A percentile compares a stretch with the other conserved stretches of the same genome.
phyloP scores from a whole-genome alignment of 2,888 invertebrate species.

The Diarsia brunnea region DNA sequence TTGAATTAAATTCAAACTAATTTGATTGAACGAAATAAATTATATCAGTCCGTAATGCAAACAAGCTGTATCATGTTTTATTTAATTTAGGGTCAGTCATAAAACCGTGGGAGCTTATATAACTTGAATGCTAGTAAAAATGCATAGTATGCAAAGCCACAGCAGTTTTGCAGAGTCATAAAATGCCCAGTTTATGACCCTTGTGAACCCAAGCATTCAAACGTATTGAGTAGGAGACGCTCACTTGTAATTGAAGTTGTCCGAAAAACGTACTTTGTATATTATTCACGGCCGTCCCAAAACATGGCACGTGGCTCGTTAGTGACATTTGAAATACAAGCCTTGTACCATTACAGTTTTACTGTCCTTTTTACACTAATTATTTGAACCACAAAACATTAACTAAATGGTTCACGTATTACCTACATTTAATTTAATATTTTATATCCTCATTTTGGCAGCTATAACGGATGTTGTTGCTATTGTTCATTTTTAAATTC shows the following conservation, averaged over 20 bases:
- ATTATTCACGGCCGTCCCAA: slow-evolving; percentile 43
- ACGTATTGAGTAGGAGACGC: slow-evolving; percentile 58
- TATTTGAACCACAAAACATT: slow-evolving; percentile 40
- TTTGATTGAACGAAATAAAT: slow-evolving; percentile 49
- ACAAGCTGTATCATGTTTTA: slow-evolving; percentile 33
- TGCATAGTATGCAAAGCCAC: slow-evolving; percentile 66
- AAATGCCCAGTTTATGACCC: slow-evolving; percentile 63
- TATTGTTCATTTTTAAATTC: slow-evolving; percentile 49
- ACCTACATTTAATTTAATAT: slow-evolving; percentile 29
- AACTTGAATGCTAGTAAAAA: slow-evolving; percentile 59
- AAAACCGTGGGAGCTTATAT: slow-evolving; percentile 45
- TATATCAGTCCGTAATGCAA: slow-evolving; percentile 28
- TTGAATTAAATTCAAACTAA: slow-evolving; percentile 48
- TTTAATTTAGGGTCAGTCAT: slow-evolving; percentile 49
- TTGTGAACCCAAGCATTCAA: slow-evolving; percentile 52
- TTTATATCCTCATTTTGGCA: slow-evolving; percentile 30
- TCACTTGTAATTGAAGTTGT: slow-evolving; percentile 60
- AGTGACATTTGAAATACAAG: slow-evolving; percentile 36
- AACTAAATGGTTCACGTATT: slow-evolving; percentile 20
- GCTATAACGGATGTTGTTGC: slow-evolving; percentile 10
- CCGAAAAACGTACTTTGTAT: slow-evolving; percentile 52
- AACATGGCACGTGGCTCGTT: slow-evolving; percentile 35
- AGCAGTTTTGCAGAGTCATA: slow-evolving; percentile 57
- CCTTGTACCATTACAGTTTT: slow-evolving; percentile 16
- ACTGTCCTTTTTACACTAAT: slow-evolving; percentile 16